Percentiles rank a stretch among this genome's conserved stretches.
phyloP scores from a whole-genome alignment of 2,113 vertebrate species.

The Tretioscincus oriximinensis region DNA sequence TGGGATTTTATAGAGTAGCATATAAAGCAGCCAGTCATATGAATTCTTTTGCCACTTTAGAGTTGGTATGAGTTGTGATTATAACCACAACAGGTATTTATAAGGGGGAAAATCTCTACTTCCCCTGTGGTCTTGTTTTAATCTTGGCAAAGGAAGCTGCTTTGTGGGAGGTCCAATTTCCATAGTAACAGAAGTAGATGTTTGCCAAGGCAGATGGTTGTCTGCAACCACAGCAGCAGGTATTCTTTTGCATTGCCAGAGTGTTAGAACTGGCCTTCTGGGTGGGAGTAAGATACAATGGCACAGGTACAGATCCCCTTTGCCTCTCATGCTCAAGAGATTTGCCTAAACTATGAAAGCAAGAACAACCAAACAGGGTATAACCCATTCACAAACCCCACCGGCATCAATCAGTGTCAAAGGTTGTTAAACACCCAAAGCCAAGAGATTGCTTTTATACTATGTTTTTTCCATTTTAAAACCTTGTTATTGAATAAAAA shows the following conservation, averaged over 20 bases:
- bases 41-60: background rate
- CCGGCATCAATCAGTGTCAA: no score
- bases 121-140: background rate
- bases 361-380: no score
- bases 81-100: background rate
- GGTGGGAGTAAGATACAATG: background rate
- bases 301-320: no score
- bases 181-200: slow-evolving; percentile 18
- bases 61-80: background rate
- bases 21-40: background rate
- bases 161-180: slow-evolving; percentile 31
- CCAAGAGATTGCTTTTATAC: no score
- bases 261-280: background rate
- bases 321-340: no score
- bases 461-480: no score
- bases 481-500: no score
- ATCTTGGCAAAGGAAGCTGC: slow-evolving; percentile 48
- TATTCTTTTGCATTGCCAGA: slow-evolving; percentile 5
- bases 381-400: no score
- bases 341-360: no score
- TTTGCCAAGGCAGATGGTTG: slow-evolving; percentile 28
- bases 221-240: slow-evolving; percentile 25
- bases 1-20: background rate
- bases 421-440: background rate
- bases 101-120: background rate